These are phyloP conservation scores for Orbicella faveolata DNA, from an alignment of 64 coral and sea anemone genomes.

Conservation along the genomic window DNA sequence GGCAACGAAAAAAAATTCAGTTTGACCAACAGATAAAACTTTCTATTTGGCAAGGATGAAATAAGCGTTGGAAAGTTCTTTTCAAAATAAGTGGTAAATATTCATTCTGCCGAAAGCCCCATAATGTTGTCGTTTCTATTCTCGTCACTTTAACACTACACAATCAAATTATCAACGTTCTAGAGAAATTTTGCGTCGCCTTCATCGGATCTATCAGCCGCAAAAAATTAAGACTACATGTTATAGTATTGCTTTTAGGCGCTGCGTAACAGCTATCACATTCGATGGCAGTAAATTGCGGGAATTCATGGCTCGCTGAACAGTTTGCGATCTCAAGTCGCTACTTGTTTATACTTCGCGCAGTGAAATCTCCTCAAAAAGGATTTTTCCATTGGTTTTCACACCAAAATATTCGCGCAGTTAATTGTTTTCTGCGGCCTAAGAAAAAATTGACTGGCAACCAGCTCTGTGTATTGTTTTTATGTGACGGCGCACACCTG, in stretches of 20 bases:
- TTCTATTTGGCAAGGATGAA: too few relatives aligned
- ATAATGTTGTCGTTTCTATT: neutral
- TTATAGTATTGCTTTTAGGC: neutral
- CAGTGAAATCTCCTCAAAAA: constrained; percentile 2
- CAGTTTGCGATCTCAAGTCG: neutral
- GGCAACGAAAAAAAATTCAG: neutral
- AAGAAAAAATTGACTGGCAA: constrained; percentile 70
- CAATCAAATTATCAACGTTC: neutral
- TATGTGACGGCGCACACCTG: constrained; percentile 80
- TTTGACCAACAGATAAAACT: too few relatives aligned
- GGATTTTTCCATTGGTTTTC: constrained; percentile 18
- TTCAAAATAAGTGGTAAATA: too few relatives aligned
- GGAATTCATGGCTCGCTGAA: neutral
- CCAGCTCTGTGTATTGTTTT: constrained; percentile 82
- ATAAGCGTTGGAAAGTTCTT: neutral
- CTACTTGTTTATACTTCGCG: constrained; percentile 62
- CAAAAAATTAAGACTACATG: neutral
- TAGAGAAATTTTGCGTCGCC: neutral
- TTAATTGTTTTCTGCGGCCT: constrained; percentile 90
- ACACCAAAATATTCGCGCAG: constrained; percentile 54
- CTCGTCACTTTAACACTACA: neutral
- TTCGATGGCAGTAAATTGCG: neutral
- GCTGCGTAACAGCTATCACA: neutral
- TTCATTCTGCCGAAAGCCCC: neutral
- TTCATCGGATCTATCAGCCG: neutral